phyloP scores from a whole-genome alignment of 2,113 vertebrate genomes.

The Clarias batrachus region DNA sequence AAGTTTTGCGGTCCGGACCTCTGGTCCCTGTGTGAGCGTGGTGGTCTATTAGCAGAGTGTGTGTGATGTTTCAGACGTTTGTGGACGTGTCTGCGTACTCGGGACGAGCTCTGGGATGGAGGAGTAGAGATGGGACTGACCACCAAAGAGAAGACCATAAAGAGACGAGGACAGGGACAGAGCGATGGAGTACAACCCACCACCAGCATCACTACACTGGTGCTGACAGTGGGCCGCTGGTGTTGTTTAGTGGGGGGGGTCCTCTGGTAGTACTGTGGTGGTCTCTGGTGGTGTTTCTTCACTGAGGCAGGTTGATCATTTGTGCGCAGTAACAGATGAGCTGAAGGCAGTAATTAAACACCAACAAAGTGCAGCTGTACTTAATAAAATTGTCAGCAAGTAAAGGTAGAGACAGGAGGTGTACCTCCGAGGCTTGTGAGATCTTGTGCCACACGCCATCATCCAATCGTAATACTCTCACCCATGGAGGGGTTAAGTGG shows the following conservation, averaged over 20 bases:
- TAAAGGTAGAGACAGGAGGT: background rate
- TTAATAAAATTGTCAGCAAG: constrained; percentile 16
- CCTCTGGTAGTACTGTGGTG: background rate
- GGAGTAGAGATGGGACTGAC: background rate
- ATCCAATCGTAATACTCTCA: background rate
- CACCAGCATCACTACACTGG: background rate
- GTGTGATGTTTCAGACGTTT: constrained; percentile 62
- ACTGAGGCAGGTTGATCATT: too few species aligned
- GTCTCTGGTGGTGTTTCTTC: background rate
- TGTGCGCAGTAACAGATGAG: background rate
- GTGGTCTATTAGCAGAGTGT: constrained; percentile 59
- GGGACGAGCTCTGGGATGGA: constrained; percentile 22
- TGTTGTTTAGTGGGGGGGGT: too few species aligned
- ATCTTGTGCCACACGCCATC: background rate
- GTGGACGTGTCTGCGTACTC: constrained; percentile 49
- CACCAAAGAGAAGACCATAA: background rate
- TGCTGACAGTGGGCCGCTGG: background rate
- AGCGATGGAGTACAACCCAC: background rate
- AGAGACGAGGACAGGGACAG: background rate
- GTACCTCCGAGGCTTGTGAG: background rate
- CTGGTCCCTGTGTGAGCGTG: constrained; percentile 50
- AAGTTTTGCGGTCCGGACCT: constrained; percentile 46
- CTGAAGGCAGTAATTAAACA: background rate
- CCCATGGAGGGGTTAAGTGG: background rate
- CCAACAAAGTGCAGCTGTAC: constrained; percentile 1